phyloP scores from a whole-genome alignment of 92 coral and sea anemone species.

The Heteractis magnifica region DNA sequence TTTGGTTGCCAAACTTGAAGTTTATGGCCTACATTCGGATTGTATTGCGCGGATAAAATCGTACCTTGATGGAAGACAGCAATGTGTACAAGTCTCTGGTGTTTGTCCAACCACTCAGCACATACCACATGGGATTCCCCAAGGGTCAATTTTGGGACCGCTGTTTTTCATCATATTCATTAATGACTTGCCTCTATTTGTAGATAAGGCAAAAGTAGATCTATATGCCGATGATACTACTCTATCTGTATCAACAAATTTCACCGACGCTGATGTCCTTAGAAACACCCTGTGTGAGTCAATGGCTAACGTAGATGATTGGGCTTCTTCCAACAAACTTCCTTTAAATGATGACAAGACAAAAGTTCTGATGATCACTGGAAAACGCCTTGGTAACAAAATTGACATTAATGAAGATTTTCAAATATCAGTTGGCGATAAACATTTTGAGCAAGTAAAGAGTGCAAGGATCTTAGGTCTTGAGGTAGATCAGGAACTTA shows the following conservation, averaged over 20 bases:
- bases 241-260: conserved; percentile 1
- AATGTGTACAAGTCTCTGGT: too few relatives aligned
- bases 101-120: too few relatives aligned
- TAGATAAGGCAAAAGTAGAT: too few relatives aligned
- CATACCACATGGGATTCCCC: too few relatives aligned
- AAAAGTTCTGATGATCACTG: neutral
- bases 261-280: neutral
- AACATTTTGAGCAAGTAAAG: neutral
- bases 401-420: neutral
- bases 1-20: too few relatives aligned
- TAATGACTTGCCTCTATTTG: too few relatives aligned
- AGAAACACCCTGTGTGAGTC: neutral
- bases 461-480: neutral
- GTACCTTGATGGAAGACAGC: too few relatives aligned
- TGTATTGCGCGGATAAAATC: too few relatives aligned
- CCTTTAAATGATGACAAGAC: neutral
- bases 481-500: neutral
- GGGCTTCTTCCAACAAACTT: neutral
- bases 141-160: too few relatives aligned
- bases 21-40: too few relatives aligned
- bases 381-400: neutral
- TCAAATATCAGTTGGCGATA: neutral
- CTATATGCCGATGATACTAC: too few relatives aligned
- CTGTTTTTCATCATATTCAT: too few relatives aligned
- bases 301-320: neutral